Percentiles rank a stretch among this genome's conserved stretches.
These are phyloP conservation scores for Eublepharis macularius DNA, from an alignment of 2,113 vertebrate genomes.

Conservation along the genomic window DNA sequence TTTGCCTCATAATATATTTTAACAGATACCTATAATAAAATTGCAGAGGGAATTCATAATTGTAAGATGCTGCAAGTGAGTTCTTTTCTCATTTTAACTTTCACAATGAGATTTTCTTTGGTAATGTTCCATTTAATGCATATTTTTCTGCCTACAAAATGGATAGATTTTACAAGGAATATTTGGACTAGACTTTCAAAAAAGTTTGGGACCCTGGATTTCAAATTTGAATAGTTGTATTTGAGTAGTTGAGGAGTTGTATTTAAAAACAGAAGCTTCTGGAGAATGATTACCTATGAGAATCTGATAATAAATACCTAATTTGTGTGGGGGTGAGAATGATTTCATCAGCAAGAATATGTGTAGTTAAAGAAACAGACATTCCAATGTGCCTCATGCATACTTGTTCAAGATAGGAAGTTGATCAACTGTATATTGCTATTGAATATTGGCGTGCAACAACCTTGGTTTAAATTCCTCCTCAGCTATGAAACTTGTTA, in stretches of 20 bases:
- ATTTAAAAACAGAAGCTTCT: neutral
- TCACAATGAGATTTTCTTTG: constrained; percentile 24
- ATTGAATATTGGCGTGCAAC: neutral
- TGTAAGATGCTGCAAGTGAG: constrained; percentile 5
- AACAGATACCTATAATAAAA: constrained; percentile 25
- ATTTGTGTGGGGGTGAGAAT: neutral
- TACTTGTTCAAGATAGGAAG: neutral
- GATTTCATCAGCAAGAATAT: neutral
- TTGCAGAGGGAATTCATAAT: constrained; percentile 18
- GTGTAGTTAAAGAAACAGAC: neutral
- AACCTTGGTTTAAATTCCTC: no score
- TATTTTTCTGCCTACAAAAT: constrained; percentile 13
- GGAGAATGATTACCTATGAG: neutral
- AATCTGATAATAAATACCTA: neutral
- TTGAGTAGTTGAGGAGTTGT: neutral
- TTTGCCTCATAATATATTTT: constrained; percentile 30
- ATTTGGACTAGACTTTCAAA: neutral
- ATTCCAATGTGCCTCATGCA: neutral
- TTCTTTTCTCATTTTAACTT: constrained; percentile 10
- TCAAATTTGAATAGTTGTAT: constrained; percentile 1
- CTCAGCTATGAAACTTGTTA: no score
- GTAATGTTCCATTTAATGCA: constrained; percentile 22
- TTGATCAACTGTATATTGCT: neutral
- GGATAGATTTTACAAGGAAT: constrained; percentile 8
- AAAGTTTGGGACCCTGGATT: neutral